Base-by-base conservation (phyloP, 2,797 vertebrate species). In the Mus minutoides region DNA sequence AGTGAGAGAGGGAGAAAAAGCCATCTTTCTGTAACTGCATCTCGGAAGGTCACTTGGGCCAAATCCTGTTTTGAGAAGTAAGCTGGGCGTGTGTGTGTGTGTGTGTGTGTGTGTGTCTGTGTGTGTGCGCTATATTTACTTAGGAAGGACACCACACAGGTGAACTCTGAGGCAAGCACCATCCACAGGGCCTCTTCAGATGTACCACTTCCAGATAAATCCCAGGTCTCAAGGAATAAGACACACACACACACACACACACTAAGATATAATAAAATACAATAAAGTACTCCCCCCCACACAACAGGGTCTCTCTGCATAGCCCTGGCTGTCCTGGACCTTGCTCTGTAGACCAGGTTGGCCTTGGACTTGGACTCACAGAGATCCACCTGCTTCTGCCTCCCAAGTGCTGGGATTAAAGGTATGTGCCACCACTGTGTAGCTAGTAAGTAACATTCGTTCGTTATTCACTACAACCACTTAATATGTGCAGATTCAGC, bases 341-440 rank as follows among this genome's bases (percentile, higher is more conserved):
- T n/a, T 69, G 34, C 34, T 69, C 34, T 69, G 34, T 69, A 69
- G 7, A 69, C 67, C 34, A 69, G 67, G 67, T 19, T 69, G 62
- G 12, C 12, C 54, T 54, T 54, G 24, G 22, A 3, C 67, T 67
- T 34, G 14, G 13, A 67, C 31, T n/a, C 34, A 69, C 67, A 69
- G 67, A 69, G 34, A 69, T 69, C 67, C 2, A 1, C 34, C 34
- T 69, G 34, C 7, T 17, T n/a, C 17, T 69, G 67, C 67, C 67
- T 69, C 67, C 17, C 34, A 19, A 69, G 67, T 69, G 34, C 16
- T n/a, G 67, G 34, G 17, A n/a, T 37, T 69, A n/a, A 69, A 69
- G 34, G 34, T 7, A 0, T 69, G 19, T 1, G 1, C 34, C n/a
- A 22, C 17, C n/a, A 37, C 3, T 37, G 67, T 8, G 19, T 1